Conservation (phyloP, 1,140 invertebrate species). For the Drosophila prosaltans region DNA sequence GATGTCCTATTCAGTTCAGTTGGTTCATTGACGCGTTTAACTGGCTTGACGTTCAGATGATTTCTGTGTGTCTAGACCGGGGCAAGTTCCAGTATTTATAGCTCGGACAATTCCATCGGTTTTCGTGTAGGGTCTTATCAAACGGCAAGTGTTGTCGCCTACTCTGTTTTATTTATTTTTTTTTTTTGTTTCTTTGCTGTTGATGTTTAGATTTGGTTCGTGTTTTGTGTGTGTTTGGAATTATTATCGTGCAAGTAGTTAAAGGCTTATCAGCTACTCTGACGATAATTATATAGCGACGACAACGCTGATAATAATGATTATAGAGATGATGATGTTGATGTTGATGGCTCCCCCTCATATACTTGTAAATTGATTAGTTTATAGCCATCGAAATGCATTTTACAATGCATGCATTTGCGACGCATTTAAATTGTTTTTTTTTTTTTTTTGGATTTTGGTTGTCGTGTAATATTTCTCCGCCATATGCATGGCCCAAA, state of each 20-base stretch:
- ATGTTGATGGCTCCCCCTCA: constrained; percentile 18
- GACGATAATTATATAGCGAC: constrained; percentile 13
- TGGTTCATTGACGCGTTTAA: constrained; percentile 37
- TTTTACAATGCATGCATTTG: constrained; percentile 25
- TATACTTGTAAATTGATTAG: constrained; percentile 63
- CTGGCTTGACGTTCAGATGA: constrained; percentile 31
- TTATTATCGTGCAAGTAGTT: constrained; percentile 49
- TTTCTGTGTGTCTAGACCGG: constrained; percentile 44
- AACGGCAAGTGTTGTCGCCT: constrained; percentile 8
- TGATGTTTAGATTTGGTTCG: constrained; percentile 12
- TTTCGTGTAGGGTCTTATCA: constrained; percentile 45
- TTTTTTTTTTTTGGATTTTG: constrained; percentile 1
- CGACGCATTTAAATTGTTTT: constrained; percentile 28
- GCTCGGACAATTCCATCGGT: constrained; percentile 2
- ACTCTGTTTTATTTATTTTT: constrained; percentile 17
- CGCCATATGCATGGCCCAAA: constrained; percentile 40
- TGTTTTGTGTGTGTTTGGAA: constrained; percentile 26
- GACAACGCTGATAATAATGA: background rate
- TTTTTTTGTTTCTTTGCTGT: constrained; percentile 18
- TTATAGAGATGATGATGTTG: background rate
- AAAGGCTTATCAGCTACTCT: constrained; percentile 36
- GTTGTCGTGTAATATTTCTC: background rate
- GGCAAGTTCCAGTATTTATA: constrained; percentile 52
- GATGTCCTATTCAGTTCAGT: constrained; percentile 15
- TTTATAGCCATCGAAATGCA: constrained; percentile 33